Conservation (phyloP, 2,888 invertebrate genomes). For the Prosopocoilus inquinatus region DNA sequence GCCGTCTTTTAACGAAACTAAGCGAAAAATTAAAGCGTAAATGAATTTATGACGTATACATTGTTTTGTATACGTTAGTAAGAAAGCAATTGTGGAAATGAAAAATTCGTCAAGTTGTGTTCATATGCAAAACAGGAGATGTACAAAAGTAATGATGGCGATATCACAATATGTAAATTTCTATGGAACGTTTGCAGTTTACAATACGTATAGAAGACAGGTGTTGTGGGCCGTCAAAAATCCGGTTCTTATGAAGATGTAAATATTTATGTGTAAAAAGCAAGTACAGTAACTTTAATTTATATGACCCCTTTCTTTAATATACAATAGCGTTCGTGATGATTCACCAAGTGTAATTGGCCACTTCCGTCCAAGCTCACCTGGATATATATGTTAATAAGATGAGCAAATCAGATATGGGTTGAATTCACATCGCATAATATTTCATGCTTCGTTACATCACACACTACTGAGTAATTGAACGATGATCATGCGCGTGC, state of each 20-base stretch:
- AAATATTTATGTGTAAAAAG: constrained; percentile 21
- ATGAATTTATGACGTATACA: background rate
- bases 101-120: background rate
- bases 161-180: background rate
- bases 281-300: constrained; percentile 23
- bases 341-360: constrained; percentile 42
- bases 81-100: no score
- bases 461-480: constrained; percentile 27
- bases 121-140: constrained; percentile 18
- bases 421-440: constrained; percentile 29
- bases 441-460: constrained; percentile 32
- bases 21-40: constrained; percentile 21
- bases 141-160: background rate
- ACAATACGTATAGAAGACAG: background rate
- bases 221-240: background rate
- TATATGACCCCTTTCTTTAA: constrained; percentile 25
- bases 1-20: constrained; percentile 43
- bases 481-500: constrained; percentile 20
- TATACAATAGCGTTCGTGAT: constrained; percentile 30
- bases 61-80: no score
- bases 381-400: constrained; percentile 35
- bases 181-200: background rate
- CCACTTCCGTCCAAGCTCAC: constrained; percentile 42
- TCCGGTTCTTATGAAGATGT: constrained; percentile 24
- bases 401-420: constrained; percentile 27